A percentile compares a stretch with the other conserved stretches of the same genome.
phyloP scores from a whole-genome alignment of 2,113 vertebrate genomes.

The Charadrius vociferus region DNA sequence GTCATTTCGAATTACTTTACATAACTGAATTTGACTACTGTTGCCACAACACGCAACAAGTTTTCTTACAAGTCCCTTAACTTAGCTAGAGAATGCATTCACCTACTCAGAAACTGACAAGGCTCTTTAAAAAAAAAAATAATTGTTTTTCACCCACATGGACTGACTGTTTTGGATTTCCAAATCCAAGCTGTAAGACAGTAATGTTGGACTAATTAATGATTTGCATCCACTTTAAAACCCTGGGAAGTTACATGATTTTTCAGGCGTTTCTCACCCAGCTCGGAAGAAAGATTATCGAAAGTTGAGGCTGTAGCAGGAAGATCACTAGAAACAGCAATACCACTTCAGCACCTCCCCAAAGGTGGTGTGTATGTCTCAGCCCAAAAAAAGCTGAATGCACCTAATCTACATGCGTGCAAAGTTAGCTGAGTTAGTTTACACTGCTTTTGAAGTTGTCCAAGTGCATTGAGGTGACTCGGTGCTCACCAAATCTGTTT shows the following conservation, averaged over 20 bases:
- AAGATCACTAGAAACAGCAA: background rate
- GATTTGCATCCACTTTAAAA: background rate
- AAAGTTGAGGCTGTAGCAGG: background rate
- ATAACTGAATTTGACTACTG: background rate
- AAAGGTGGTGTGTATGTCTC: background rate
- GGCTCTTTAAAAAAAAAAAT: background rate
- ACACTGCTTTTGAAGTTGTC: background rate
- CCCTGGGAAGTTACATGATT: background rate
- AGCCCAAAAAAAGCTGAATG: background rate
- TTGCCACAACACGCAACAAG: background rate
- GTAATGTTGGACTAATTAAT: background rate
- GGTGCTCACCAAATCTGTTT: background rate
- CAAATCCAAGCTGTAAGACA: background rate
- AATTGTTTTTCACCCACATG: background rate
- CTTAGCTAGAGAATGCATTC: background rate
- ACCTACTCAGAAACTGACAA: background rate
- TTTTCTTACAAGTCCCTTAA: background rate
- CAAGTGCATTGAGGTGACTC: background rate
- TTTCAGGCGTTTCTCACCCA: background rate
- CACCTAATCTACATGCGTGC: background rate
- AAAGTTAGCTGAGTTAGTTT: background rate
- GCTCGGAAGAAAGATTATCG: background rate
- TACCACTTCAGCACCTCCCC: background rate
- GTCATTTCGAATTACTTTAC: background rate
- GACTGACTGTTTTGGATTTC: background rate